Evolutionary conservation across 2,888 invertebrate genomes (phyloP).

Genomic region (Drosophila paranaensis): DNA sequence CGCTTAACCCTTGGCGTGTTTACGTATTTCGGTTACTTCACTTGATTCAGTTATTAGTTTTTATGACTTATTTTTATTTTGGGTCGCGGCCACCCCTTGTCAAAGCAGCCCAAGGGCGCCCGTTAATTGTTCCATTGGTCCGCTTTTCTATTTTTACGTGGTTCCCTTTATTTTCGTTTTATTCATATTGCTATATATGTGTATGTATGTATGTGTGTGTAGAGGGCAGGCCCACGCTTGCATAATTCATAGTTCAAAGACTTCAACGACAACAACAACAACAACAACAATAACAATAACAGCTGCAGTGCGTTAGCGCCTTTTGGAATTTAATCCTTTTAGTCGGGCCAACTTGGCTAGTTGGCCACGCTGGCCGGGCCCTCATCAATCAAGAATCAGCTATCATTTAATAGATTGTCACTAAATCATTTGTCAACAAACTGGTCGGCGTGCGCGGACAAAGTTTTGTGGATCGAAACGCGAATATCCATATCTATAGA

Average conservation of each 20-base stretch:
- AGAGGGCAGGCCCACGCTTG: slow-evolving; percentile 21
- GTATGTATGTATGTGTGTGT: neutral
- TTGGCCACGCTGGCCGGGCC: slow-evolving; percentile 2
- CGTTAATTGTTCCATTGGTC: slow-evolving; percentile 63
- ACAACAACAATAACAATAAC: slow-evolving; percentile 10
- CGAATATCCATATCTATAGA: slow-evolving; percentile 1
- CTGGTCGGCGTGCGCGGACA: slow-evolving; percentile 21
- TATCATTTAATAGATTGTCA: slow-evolving; percentile 72
- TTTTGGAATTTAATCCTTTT: slow-evolving; percentile 71
- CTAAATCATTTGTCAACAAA: slow-evolving; percentile 76
- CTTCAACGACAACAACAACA: slow-evolving; percentile 16
- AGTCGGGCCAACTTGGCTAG: slow-evolving; percentile 29
- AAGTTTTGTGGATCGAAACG: slow-evolving; percentile 48
- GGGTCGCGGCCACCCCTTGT: slow-evolving; percentile 25
- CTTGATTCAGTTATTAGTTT: slow-evolving; percentile 64
- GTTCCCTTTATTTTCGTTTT: slow-evolving; percentile 11
- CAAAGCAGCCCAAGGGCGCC: slow-evolving; percentile 34
- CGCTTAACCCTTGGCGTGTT: slow-evolving; percentile 50
- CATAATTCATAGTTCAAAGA: slow-evolving; percentile 65
- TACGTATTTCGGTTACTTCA: slow-evolving; percentile 41
- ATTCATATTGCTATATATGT: neutral
- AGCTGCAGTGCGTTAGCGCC: slow-evolving; percentile 46
- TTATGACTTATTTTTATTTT: slow-evolving; percentile 47
- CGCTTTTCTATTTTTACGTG: slow-evolving; percentile 49
- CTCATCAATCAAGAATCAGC: slow-evolving; percentile 70